Evolutionary conservation across 2,113 vertebrate species (phyloP), one percentile per base, ranked within the genome.

Genomic region (Sminthopsis crassicaudata): DNA sequence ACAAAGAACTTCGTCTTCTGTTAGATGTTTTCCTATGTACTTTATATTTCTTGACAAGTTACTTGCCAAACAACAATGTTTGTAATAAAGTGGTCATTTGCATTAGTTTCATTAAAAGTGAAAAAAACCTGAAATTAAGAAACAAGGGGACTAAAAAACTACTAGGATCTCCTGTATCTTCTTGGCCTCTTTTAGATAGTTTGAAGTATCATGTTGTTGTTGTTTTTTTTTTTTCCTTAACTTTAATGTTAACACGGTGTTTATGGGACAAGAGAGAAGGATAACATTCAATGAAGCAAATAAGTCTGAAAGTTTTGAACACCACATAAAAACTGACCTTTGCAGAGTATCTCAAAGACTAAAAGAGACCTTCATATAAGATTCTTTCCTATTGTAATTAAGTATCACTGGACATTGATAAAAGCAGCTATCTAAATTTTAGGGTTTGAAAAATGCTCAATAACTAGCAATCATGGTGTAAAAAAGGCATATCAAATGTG

Each of bases 241-340:
- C 53, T 97, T 98, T 98, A 98, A 96, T 97, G 97, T 97, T 60
- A 96, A 96, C 91, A 97, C 90, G 24, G 90, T 91, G n/a, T 95
- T 98, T 97, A 93, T 88, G 96, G 97, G 97, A 98, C 97, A 95
- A 98, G 94, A 89, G 93, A 97, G 8, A 26, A 50, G 95, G 95
- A 96, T 98, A 97, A 98, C 98, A 98, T 92, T 97, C 97, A 98
- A 50, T 92, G 95, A 98, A 94, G 96, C 53, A 90, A 97, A 95
- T 96, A 96, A 94, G 96, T 97, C 52, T 1, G 91, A 97, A 97
- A 97, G 92, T 90, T 94, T 89, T 96, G 91, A 97, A 97, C 92
- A 93, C 27, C 53, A 94, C 92, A 96, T 91, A 98, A 94, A 98
- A 98, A 92, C 92, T 91, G 89, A 97, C 95, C 94, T 98, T 98